Conservation (phyloP, 1,140 invertebrate genomes). For the Listronotus oregonensis region DNA sequence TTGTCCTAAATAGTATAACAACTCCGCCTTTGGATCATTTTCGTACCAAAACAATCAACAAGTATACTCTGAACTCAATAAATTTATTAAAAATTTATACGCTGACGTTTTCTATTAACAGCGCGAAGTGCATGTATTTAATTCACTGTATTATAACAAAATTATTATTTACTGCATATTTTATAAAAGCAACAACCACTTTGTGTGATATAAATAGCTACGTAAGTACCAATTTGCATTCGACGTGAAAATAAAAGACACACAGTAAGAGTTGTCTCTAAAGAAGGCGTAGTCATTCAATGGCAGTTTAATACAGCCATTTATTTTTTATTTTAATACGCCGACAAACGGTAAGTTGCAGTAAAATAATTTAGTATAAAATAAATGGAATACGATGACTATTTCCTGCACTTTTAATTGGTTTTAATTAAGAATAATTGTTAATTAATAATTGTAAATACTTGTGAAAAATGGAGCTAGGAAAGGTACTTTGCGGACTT, state of each 20-base stretch:
- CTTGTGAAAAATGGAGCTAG: no score
- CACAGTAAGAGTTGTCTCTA: conserved; percentile 23
- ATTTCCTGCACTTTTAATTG: no score
- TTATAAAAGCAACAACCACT: conserved; percentile 30
- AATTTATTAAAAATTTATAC: conserved; percentile 14
- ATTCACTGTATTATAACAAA: conserved; percentile 16
- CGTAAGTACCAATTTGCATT: conserved; percentile 30
- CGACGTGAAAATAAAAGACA: conserved; percentile 26
- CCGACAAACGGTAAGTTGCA: conserved; percentile 24
- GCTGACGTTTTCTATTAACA: conserved; percentile 29
- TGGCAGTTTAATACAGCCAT: conserved; percentile 29
- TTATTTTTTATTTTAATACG: conserved; percentile 27
- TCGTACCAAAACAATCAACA: conserved; percentile 11
- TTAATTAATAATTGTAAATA: no score
- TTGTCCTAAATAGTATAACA: no score
- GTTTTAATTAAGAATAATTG: no score
- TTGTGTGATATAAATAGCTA: conserved; percentile 26
- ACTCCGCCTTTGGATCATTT: no score
- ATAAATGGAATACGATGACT: conserved; percentile 10
- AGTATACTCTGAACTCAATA: neutral
- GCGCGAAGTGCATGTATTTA: conserved; percentile 16
- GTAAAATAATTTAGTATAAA: conserved; percentile 22
- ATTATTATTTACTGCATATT: conserved; percentile 25
- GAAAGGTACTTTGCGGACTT: no score
- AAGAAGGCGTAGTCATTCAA: conserved; percentile 23